Evolutionary conservation across 2,797 vertebrate species (phyloP).

Genomic region (Helostoma temminkii): DNA sequence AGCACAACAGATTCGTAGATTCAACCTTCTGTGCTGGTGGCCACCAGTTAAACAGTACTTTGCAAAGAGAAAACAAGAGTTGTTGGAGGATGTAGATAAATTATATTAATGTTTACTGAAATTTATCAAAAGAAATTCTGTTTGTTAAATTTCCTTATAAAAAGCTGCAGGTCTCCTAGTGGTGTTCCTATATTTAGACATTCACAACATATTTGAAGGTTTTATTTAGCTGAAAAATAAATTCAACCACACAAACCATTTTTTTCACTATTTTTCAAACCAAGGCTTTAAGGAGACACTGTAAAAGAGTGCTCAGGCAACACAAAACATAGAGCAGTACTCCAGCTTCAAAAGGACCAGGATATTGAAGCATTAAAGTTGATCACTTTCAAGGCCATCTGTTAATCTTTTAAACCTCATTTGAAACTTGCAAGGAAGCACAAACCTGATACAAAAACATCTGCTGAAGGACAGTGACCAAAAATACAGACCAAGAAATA

Average conservation of each 20-base stretch:
- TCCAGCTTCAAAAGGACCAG: not conserved
- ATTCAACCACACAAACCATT: too few species aligned
- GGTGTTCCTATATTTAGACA: not conserved
- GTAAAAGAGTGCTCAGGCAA: not conserved
- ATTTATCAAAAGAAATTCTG: not conserved
- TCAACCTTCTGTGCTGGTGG: too few species aligned
- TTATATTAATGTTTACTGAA: too few species aligned
- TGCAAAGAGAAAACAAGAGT: too few species aligned
- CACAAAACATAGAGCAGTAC: not conserved
- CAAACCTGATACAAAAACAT: not conserved
- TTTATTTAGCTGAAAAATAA: too few species aligned
- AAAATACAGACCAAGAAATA: too few species aligned
- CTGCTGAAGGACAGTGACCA: not conserved
- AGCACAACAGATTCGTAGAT: conserved; percentile 48
- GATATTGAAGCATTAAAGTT: too few species aligned
- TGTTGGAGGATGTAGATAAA: too few species aligned
- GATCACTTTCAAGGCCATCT: not conserved
- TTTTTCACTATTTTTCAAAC: not conserved
- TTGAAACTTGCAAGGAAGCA: not conserved
- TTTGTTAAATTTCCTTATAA: not conserved
- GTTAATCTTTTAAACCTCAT: not conserved
- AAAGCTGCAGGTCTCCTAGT: not conserved
- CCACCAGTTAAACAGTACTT: too few species aligned
- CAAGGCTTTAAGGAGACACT: not conserved
- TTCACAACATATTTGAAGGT: not conserved